Conservation (phyloP, 2,888 invertebrate genomes). For the Lutraria lutraria region DNA sequence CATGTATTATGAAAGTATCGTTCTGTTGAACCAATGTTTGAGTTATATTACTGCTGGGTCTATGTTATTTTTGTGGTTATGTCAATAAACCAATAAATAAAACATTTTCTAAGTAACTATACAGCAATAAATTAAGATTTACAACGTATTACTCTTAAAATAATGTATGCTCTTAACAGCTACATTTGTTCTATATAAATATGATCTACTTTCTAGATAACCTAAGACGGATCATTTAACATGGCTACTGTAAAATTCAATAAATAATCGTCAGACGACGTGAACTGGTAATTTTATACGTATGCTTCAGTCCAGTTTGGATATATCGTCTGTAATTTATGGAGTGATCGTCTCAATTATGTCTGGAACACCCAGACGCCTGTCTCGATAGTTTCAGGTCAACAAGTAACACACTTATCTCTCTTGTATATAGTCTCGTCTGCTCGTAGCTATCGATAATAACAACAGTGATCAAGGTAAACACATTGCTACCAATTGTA, state of each 20-base stretch:
- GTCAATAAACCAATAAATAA: no score
- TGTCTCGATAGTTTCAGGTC: slow-evolving; percentile 1
- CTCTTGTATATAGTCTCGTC: background rate
- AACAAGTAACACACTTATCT: slow-evolving; percentile 11
- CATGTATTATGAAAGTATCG: no score
- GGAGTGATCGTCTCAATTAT: background rate
- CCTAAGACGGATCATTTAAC: background rate
- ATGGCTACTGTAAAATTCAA: background rate
- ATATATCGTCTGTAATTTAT: background rate
- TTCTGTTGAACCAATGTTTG: no score
- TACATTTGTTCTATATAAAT: background rate
- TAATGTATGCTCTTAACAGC: background rate
- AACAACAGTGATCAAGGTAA: background rate
- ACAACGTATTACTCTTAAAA: background rate
- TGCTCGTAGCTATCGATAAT: background rate
- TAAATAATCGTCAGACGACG: background rate
- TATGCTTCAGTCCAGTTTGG: background rate
- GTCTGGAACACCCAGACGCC: background rate
- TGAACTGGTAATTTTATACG: background rate
- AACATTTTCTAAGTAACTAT: background rate
- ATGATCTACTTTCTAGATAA: background rate
- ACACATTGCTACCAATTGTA: background rate
- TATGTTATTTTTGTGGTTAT: no score
- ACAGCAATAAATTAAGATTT: background rate
- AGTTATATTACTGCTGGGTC: no score